phyloP scores from a whole-genome alignment of 2,797 vertebrate genomes.

The Astyanax mexicanus region DNA sequence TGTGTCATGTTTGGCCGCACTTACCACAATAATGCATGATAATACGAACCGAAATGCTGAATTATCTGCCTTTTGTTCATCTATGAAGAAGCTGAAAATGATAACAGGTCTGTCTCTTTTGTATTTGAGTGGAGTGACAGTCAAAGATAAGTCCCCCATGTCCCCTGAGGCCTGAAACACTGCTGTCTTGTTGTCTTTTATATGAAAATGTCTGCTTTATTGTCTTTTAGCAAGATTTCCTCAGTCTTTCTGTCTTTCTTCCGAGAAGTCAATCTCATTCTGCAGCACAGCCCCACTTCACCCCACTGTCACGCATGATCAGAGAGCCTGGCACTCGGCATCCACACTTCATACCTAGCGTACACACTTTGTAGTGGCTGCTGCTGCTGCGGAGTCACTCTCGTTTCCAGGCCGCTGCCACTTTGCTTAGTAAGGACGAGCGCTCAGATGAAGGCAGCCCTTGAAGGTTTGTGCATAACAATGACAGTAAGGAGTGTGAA shows the following conservation, averaged over 20 bases:
- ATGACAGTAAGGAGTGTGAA: constrained; percentile 22
- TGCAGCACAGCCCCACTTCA: constrained; percentile 24
- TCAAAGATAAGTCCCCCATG: not conserved
- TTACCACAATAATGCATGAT: not conserved
- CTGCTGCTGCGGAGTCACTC: constrained; percentile 21
- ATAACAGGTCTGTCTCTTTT: not conserved
- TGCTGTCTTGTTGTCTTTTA: not conserved
- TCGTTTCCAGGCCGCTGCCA: constrained; percentile 8
- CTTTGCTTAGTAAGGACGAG: not conserved
- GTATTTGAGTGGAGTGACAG: not conserved
- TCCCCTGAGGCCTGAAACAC: not conserved
- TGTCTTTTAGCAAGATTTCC: too few relatives aligned
- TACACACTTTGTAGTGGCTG: not conserved
- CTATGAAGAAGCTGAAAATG: not conserved
- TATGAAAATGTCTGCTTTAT: too few relatives aligned
- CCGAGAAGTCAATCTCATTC: not conserved
- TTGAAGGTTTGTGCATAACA: constrained; percentile 8
- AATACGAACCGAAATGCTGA: not conserved
- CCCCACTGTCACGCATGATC: constrained; percentile 16
- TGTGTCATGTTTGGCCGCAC: not conserved
- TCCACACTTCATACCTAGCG: not conserved
- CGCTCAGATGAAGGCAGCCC: constrained; percentile 9
- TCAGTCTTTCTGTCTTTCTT: not conserved
- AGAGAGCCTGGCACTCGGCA: constrained; percentile 10
- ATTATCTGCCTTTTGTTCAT: not conserved